These are phyloP conservation scores for Noctua janthina DNA, from an alignment of 2,888 invertebrate species.

Conservation along the genomic window DNA sequence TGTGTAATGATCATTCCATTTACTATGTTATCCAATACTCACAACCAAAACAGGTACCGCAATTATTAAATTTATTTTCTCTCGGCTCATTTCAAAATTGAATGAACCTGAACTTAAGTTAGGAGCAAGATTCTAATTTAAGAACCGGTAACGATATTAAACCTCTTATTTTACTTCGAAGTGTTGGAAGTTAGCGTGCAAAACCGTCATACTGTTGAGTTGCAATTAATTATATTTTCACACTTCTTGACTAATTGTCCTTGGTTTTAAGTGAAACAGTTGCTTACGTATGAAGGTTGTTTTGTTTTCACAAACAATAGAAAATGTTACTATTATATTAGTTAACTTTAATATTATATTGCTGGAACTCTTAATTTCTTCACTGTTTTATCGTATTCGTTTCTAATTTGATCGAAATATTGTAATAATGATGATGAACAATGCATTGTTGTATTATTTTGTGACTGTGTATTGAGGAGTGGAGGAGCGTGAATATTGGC, in stretches of 20 bases:
- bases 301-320: slow-evolving; percentile 56
- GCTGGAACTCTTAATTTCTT: slow-evolving; percentile 12
- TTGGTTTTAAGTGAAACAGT: slow-evolving; percentile 61
- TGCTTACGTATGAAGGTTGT: slow-evolving; percentile 56
- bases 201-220: neutral
- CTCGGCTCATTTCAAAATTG: neutral
- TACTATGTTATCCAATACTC: neutral
- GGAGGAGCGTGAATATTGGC: slow-evolving; percentile 20
- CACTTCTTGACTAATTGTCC: slow-evolving; percentile 56
- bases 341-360: slow-evolving; percentile 19
- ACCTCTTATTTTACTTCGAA: neutral
- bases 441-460: slow-evolving; percentile 15
- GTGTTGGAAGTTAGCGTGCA: slow-evolving; percentile 11
- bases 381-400: slow-evolving; percentile 1
- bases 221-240: slow-evolving; percentile 50
- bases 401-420: slow-evolving; percentile 30
- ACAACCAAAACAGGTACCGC: neutral
- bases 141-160: neutral
- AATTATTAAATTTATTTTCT: neutral
- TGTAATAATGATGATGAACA: slow-evolving; percentile 2
- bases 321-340: slow-evolving; percentile 28
- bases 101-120: neutral
- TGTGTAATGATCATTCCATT: neutral
- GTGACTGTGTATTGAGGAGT: slow-evolving; percentile 7
- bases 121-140: too few relatives aligned